Percentiles rank a stretch among this genome's conserved stretches.
These are phyloP conservation scores for Luscinia luscinia DNA, from an alignment of 2,797 vertebrate genomes.

Conservation along the genomic window DNA sequence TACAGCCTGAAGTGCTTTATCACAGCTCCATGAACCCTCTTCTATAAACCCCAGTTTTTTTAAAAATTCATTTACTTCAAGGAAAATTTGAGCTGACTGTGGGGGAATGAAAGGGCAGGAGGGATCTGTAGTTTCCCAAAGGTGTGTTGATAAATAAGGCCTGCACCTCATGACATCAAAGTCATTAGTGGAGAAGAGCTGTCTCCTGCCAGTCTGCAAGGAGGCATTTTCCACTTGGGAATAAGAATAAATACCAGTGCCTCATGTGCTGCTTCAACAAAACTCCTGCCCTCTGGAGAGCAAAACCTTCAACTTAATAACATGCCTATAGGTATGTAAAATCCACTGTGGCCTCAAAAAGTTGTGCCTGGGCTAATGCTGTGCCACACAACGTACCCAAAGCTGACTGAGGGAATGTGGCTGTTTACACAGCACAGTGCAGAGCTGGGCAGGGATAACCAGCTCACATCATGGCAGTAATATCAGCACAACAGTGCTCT, in stretches of 20 bases:
- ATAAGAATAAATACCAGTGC: not conserved
- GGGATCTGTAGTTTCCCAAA: not conserved
- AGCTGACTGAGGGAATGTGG: not conserved
- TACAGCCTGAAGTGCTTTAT: constrained; percentile 61
- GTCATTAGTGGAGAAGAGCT: not conserved
- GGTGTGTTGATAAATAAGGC: constrained; percentile 5
- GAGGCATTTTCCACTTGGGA: not conserved
- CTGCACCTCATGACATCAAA: not conserved
- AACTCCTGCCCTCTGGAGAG: not conserved
- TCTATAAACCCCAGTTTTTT: constrained; percentile 43
- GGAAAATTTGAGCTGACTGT: constrained; percentile 14
- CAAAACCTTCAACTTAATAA: not conserved
- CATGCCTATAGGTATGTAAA: not conserved
- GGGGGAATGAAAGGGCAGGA: not conserved
- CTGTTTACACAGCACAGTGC: not conserved
- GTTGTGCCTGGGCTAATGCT: not conserved
- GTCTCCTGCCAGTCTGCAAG: not conserved
- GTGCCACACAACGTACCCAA: not conserved
- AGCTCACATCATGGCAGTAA: not conserved
- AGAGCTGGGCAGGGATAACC: not conserved
- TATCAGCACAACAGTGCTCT: not conserved
- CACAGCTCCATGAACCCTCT: constrained; percentile 46
- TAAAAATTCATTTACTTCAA: constrained; percentile 41
- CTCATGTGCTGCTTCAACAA: not conserved
- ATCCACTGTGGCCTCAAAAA: not conserved